Evolutionary conservation across 2,797 vertebrate genomes (phyloP), one percentile per base, ranked within the genome.

Genomic region (Glyptemys insculpta): DNA sequence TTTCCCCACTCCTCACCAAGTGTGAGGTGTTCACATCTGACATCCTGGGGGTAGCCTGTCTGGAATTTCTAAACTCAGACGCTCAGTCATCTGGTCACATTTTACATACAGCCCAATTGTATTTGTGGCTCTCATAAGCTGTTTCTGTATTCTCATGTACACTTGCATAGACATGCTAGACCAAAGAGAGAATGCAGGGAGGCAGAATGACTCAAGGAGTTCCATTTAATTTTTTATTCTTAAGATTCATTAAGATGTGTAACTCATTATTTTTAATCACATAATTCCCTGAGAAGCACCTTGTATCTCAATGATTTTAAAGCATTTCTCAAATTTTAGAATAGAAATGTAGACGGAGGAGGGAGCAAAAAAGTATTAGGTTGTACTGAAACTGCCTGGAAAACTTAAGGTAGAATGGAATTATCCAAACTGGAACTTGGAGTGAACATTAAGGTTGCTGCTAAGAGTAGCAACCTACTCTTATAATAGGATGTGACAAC

Each of bases 1-100:
- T 79, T 25, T 31, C 5, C 47, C 31, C 19, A 49, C 27, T 76
- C 50, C 83, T 8, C 44, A 86, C 89, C 82, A 59, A 79, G 52
- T 78, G 80, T 93, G 94, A 94, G 91, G 59, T 94, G 83, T 59
- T 92, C 81, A 2, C 82, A 79, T 90, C 72, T 93, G 90, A 89
- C 0, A 0, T 18, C 68, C 89, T 95, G 83, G 83, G 29, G 76
- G 25, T n/a, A 47, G 49, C 41, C 47, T n/a, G 8, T 41, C 72
- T 88, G 6, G 41, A 25, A 50, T 83, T 81, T 68, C 86, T 78
- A 62, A 93, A 50, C 87, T 62, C 74, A 37, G 31, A 27, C 44
- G 57, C 44, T 29, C 3, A 52, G 47, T 87, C 65, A 29, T 8
- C 54, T 76, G n/a, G 47, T 68, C 6, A 0, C 10, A 5, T 12